phyloP scores from a whole-genome alignment of 1,140 invertebrate genomes.

The Scylla paramamosain region DNA sequence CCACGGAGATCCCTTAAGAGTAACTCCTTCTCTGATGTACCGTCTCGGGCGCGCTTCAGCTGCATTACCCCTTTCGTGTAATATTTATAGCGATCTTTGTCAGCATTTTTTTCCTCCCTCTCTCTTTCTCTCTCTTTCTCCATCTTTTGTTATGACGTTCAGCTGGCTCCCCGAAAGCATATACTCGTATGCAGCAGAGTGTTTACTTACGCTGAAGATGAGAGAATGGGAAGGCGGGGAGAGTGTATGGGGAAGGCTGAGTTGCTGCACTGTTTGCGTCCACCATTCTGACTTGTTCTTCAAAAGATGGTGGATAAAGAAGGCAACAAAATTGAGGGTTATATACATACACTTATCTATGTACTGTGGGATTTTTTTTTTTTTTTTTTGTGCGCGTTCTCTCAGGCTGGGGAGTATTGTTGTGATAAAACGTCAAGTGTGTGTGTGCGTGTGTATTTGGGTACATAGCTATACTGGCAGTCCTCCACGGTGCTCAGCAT shows the following conservation, averaged over 20 bases:
- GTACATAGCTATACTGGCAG: no score
- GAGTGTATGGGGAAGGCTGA: background rate
- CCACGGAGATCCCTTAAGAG: background rate
- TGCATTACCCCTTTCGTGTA: background rate
- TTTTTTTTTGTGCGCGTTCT: background rate
- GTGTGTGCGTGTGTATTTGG: no score
- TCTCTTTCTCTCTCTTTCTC: background rate
- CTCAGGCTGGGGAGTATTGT: no score
- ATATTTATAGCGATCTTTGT: background rate
- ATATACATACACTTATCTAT: background rate
- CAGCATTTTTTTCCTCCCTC: background rate
- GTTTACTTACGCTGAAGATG: background rate
- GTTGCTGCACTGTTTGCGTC: background rate
- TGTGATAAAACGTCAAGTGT: no score
- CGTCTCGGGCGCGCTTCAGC: background rate
- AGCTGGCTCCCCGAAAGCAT: background rate
- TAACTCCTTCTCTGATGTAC: background rate
- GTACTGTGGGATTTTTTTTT: background rate
- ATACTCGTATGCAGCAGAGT: background rate
- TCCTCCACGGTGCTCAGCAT: no score
- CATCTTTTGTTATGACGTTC: background rate
- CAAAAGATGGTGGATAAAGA: background rate
- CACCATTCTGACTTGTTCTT: background rate
- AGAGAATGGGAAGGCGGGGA: background rate
- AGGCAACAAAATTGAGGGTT: background rate